phyloP scores from a whole-genome alignment of 2,888 invertebrate genomes.

The Yponomeuta cagnagella region DNA sequence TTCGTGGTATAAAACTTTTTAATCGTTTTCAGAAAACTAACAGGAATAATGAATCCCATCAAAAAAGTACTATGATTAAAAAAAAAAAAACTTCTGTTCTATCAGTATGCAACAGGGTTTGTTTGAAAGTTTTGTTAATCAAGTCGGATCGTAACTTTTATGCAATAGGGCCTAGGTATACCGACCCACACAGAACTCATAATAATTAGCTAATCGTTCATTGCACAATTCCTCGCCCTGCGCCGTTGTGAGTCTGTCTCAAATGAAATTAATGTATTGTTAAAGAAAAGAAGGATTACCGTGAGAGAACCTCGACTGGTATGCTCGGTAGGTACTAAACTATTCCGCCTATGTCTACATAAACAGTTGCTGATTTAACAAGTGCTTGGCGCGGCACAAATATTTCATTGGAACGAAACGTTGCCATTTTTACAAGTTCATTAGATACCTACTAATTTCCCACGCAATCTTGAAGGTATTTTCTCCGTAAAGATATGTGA shows the following conservation, averaged over 20 bases:
- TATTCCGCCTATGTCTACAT: neutral
- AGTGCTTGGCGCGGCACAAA: neutral
- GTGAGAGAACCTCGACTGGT: conserved; percentile 3
- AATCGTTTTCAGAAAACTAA: no score
- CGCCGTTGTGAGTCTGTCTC: neutral
- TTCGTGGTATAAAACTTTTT: no score
- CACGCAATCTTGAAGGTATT: neutral
- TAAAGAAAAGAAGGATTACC: neutral
- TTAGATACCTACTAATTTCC: neutral
- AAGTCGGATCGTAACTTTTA: no score
- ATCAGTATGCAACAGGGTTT: no score
- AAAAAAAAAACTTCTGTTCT: no score
- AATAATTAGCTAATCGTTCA: conserved; percentile 6
- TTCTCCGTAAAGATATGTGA: neutral
- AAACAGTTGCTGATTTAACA: neutral
- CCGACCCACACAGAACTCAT: neutral
- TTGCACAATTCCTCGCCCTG: conserved; percentile 5
- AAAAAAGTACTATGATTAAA: no score
- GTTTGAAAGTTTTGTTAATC: no score
- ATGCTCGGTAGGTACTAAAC: neutral
- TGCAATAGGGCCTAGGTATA: neutral
- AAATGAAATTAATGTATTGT: neutral
- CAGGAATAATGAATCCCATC: no score
- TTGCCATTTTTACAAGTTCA: neutral
- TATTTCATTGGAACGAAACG: neutral